Evolutionary conservation across 2,888 invertebrate genomes (phyloP).

Genomic region (Ligdia adustata): DNA sequence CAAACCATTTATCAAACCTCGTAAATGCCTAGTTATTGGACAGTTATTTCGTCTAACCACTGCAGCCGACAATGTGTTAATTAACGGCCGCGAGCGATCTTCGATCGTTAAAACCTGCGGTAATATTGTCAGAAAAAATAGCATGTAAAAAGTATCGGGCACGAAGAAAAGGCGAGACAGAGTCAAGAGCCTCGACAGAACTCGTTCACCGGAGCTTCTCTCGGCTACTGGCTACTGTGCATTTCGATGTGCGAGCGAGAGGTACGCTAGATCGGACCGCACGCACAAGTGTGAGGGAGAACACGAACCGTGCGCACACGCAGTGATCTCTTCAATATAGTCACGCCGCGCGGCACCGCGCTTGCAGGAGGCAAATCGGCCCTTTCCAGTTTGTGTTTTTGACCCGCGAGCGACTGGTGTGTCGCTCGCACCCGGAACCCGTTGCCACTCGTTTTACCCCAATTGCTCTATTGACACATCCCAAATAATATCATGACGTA

Average conservation of each 20-base stretch:
- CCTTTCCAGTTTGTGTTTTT: conserved; percentile 76
- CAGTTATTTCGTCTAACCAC: conserved; percentile 47
- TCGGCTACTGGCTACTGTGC: conserved; percentile 77
- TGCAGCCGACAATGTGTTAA: conserved; percentile 63
- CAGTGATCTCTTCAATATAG: conserved; percentile 64
- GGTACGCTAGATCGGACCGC: conserved; percentile 10
- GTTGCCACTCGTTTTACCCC: conserved; percentile 70
- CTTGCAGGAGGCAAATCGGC: conserved; percentile 64
- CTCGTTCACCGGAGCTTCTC: conserved; percentile 73
- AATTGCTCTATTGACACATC: conserved; percentile 60
- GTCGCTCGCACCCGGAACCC: conserved; percentile 62
- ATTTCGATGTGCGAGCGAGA: conserved; percentile 46
- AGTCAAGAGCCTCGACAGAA: conserved; percentile 74
- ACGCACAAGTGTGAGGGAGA: conserved; percentile 14
- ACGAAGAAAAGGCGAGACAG: conserved; percentile 70
- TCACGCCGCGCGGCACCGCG: conserved; percentile 49
- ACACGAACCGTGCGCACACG: conserved; percentile 59
- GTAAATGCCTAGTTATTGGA: conserved; percentile 30
- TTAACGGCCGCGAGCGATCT: conserved; percentile 65
- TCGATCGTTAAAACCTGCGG: conserved; percentile 66
- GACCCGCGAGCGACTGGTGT: conserved; percentile 74
- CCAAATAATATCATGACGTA: conserved; percentile 69
- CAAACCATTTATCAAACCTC: conserved; percentile 29
- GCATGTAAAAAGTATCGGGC: conserved; percentile 67
- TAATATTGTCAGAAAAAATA: conserved; percentile 70